These are phyloP conservation scores for Sepioteuthis lessoniana DNA, from an alignment of 2,888 invertebrate species.

Conservation along the genomic window DNA sequence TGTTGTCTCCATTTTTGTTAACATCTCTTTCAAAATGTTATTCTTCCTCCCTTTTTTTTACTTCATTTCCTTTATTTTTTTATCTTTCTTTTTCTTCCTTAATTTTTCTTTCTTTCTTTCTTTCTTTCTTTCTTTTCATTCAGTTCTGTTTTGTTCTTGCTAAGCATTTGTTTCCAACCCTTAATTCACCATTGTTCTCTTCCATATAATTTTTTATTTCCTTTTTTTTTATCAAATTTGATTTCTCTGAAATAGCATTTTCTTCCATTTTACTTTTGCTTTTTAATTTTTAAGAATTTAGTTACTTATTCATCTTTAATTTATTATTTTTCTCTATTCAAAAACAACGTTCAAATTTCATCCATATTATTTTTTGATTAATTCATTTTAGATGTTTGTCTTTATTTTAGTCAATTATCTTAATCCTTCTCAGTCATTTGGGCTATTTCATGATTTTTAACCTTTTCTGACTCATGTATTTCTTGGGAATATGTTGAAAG, in stretches of 20 bases:
- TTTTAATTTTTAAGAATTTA: background rate
- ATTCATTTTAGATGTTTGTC: background rate
- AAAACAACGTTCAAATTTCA: background rate
- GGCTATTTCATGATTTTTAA: background rate
- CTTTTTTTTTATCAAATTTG: background rate
- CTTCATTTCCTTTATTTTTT: no score
- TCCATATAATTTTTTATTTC: background rate
- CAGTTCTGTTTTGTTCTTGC: no score
- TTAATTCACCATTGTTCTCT: background rate
- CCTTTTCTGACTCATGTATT: no score
- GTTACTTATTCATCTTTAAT: background rate
- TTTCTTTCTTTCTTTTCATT: no score
- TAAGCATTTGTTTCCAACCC: no score
- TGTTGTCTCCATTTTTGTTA: no score
- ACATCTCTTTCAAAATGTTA: no score
- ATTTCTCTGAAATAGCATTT: background rate
- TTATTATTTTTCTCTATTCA: background rate
- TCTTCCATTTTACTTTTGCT: background rate
- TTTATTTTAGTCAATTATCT: background rate
- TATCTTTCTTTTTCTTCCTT: no score
- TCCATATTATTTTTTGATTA: background rate
- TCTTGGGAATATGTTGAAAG: background rate
- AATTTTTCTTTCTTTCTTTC: no score
- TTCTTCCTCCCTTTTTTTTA: no score
- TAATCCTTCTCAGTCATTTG: background rate